Base-by-base conservation (phyloP, 2,797 vertebrate species). In the Buphagus erythrorhynchus region DNA sequence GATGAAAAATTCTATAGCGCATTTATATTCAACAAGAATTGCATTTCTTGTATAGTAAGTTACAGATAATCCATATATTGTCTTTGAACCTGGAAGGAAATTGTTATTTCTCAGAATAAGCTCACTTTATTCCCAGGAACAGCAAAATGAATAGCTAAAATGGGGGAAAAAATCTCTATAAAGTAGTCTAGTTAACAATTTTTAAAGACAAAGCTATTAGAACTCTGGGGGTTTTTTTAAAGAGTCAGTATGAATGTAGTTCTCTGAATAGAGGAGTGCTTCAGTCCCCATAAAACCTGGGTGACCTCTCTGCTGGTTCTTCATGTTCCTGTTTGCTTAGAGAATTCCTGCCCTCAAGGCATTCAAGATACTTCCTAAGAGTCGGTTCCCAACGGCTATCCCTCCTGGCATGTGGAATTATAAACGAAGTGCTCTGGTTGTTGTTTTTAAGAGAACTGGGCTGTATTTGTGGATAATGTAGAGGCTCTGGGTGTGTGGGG, bases 291-390 rank as follows among this genome's bases (percentile, higher is more conserved):
- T 36, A 31, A 71, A 43, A n/a, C 51, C 18, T 22, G 20, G 16
- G 24, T 40, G 25, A 36, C 1, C 7, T 26, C 6, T 52, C 46
- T 54, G 3, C 31, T n/a, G 13, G 5, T 24, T 43, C 17, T 35
- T 59, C 0, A 0, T 42, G 13, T 11, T 84, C 15, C n/a, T 54
- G 4, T 57, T 54, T 2, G 0, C 13, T 7, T 5, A 21, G 40
- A 59, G 29, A 63, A 75, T 68, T 85, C 49, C 58, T 68, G 31
- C 20, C 46, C 54, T 33, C 10, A 16, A 5, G 54, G 38, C 0
- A 0, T n/a, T 52, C 11, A 5, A 2, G 43, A 11, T n/a, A 1
- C 38, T 68, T 72, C 45, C 54, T 83, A 33, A 45, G 71, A 63
- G 16, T 19, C 33, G 4, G 22, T 69, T 86, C 55, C 79, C 40